Conservation (phyloP, 2,113 vertebrate species). For the Tragelaphus scriptus region DNA sequence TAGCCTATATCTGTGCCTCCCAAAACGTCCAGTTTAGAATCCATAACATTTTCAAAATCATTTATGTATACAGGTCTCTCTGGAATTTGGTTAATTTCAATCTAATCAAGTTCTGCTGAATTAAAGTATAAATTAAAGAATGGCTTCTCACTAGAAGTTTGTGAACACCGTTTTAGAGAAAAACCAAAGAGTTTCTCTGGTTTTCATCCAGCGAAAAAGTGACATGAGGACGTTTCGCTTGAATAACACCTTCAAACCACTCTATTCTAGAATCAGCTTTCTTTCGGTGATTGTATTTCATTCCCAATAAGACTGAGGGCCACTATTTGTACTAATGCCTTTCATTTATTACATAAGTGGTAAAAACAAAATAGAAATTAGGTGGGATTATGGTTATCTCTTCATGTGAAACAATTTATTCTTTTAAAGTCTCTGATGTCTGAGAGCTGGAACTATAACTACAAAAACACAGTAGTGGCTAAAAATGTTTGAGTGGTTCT, state of each 20-base stretch:
- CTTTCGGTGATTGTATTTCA: not conserved
- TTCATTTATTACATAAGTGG: not conserved
- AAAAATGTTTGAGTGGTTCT: not conserved
- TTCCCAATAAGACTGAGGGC: not conserved
- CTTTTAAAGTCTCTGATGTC: not conserved
- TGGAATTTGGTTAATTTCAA: slow-evolving; percentile 38
- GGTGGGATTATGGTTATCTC: not conserved
- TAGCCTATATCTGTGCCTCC: slow-evolving; percentile 36
- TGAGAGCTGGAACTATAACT: not conserved
- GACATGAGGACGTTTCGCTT: not conserved
- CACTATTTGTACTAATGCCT: not conserved
- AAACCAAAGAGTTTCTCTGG: not conserved
- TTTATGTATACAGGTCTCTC: slow-evolving; percentile 26
- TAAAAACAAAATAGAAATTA: not conserved
- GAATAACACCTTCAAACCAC: not conserved
- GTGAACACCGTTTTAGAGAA: not conserved
- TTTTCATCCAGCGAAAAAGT: slow-evolving; percentile 11
- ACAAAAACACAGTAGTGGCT: not conserved
- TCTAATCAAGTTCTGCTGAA: slow-evolving; percentile 29
- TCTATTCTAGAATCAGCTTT: not conserved
- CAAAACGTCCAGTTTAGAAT: slow-evolving; percentile 38
- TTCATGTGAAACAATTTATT: slow-evolving; percentile 18
- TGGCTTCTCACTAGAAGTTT: slow-evolving; percentile 10
- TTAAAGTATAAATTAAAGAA: slow-evolving; percentile 49
- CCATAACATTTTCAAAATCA: slow-evolving; percentile 42